Evolutionary conservation across 2,113 vertebrate genomes (phyloP).

Genomic region (Notarius lentiginosus): DNA sequence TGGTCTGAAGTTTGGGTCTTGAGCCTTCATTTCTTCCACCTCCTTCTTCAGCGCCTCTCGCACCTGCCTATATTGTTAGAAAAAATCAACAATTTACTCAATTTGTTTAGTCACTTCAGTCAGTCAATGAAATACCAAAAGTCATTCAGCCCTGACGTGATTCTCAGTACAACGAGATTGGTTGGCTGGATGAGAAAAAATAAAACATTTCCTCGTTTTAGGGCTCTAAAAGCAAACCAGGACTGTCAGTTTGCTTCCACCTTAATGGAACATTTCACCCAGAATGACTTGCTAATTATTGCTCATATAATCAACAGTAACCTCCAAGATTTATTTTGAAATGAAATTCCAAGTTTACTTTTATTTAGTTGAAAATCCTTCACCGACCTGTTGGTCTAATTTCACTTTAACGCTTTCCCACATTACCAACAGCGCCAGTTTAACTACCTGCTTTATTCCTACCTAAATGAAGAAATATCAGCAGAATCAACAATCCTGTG

Average conservation of each 20-base stretch:
- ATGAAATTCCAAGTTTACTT: background rate
- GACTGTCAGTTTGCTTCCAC: background rate
- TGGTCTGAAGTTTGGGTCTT: conserved; percentile 82
- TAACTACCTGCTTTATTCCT: background rate
- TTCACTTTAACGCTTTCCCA: background rate
- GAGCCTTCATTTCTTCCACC: conserved; percentile 82
- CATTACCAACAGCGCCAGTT: background rate
- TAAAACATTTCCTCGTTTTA: background rate
- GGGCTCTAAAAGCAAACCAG: background rate
- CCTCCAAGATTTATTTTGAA: background rate
- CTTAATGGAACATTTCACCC: background rate
- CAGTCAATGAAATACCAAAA: background rate
- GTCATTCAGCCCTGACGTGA: background rate
- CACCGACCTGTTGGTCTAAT: background rate
- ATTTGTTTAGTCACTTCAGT: background rate
- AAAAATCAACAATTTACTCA: background rate
- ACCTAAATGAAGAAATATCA: too few relatives aligned
- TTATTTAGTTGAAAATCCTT: background rate
- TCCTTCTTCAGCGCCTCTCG: conserved; percentile 83
- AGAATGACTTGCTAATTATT: background rate
- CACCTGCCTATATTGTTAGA: conserved; percentile 77
- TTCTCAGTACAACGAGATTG: background rate
- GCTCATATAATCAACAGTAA: too few relatives aligned
- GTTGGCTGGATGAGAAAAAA: background rate
- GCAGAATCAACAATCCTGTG: too few relatives aligned